Evolutionary conservation across 2,888 invertebrate species (phyloP), one percentile per base, ranked within the genome.

Genomic region (Iphiclides podalirius): DNA sequence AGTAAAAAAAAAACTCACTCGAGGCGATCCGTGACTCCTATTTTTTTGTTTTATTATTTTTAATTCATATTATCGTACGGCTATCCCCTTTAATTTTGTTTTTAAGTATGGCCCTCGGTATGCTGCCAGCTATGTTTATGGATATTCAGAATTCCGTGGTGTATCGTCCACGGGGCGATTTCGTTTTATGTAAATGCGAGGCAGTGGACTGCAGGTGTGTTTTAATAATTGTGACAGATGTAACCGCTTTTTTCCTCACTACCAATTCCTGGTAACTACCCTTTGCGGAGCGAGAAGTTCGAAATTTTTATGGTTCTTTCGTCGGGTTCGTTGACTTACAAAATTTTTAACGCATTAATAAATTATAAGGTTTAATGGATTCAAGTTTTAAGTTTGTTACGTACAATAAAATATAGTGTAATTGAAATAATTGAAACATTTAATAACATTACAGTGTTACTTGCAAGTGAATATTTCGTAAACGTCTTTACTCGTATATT

Each of bases 1-100:
- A 79, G 71, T 66, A 66, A 65, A 67, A 69, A 80, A 80, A 72
- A 86, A 83, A 80, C 76, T 63, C 61, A 75, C 87, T 83, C 84
- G 84, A 75, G 86, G 87, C 88, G 88, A 85, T 85, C 88, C 87
- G 86, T 87, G 87, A 86, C 86, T 87, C 72, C 75, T 81, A 79
- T 86, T 84, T 86, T 87, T 86, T 86, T 84, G 78, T 80, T 86
- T 86, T 86, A 85, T 86, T 86, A 85, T 87, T 88, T 87, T 87
- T 87, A 86, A 88, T 87, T 87, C 87, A 87, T 88, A 87, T 87
- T 87, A 88, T 87, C 84, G 86, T 84, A 81, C 74, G 80, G 86
- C 85, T 85, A 85, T 86, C 85, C 88, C 84, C 88, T 88, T 88
- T 87, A 88, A 87, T 88, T 88, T 88, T 84, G 87, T 86, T 86